phyloP scores from a whole-genome alignment of 2,113 vertebrate genomes.

The Chrysemys picta region DNA sequence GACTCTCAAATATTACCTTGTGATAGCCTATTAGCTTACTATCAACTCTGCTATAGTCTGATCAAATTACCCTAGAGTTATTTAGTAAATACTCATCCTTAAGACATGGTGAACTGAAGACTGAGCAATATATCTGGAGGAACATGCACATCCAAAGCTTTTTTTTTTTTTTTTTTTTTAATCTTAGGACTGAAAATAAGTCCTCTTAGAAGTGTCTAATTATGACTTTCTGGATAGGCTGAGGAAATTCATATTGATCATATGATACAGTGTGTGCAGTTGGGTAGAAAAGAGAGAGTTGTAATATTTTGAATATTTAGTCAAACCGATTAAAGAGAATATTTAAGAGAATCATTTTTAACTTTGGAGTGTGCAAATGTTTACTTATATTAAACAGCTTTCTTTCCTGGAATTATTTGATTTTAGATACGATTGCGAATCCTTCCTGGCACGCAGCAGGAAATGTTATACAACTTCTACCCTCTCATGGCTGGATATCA shows the following conservation, averaged over 20 bases:
- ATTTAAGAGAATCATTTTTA: not conserved
- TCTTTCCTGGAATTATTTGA: not conserved
- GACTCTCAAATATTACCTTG: not conserved
- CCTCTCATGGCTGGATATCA: conserved; percentile 98
- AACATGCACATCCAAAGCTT: accelerated
- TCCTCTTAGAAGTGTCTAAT: not conserved
- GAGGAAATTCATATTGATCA: not conserved
- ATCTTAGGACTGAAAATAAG: not conserved
- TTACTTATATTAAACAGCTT: not conserved
- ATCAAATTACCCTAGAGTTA: not conserved
- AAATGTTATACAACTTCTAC: conserved; percentile 97
- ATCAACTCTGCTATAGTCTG: not conserved
- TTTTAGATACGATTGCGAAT: conserved; percentile 92
- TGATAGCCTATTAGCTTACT: not conserved
- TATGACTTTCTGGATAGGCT: not conserved
- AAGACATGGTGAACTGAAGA: not conserved
- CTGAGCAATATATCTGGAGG: not conserved
- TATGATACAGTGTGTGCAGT: not conserved
- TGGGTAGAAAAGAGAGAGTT: not conserved
- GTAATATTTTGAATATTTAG: not conserved
- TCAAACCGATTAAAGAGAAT: not conserved
- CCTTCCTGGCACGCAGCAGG: conserved; percentile 91
- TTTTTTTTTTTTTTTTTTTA: not conserved
- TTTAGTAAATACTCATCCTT: not conserved
- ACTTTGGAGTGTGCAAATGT: not conserved